A percentile compares a stretch with the other conserved stretches of the same genome.
Evolutionary conservation across 2,888 invertebrate genomes (phyloP).

Genomic region (Sinodicranocentrus sp.): DNA sequence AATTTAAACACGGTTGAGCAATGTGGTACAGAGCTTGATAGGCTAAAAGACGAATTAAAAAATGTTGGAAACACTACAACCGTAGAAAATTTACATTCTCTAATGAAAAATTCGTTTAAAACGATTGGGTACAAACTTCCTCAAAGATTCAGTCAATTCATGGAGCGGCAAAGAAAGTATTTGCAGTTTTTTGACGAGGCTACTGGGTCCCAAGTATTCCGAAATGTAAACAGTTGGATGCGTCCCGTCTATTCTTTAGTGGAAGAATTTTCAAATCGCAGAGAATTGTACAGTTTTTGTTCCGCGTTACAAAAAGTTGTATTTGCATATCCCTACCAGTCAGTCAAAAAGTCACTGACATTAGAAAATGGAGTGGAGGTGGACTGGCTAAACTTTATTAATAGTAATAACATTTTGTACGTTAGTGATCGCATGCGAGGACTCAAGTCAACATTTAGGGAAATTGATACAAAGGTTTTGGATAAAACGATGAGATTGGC

Average conservation of each 20-base stretch:
- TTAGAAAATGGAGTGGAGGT: background rate
- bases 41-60: background rate
- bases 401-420: background rate
- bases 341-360: background rate
- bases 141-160: background rate
- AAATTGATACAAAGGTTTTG: background rate
- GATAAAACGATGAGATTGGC: background rate
- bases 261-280: background rate
- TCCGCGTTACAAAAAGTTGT: background rate
- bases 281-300: background rate
- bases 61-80: too few relatives aligned
- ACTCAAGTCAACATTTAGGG: too few relatives aligned
- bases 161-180: background rate
- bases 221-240: background rate
- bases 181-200: slow-evolving; percentile 6
- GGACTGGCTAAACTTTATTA: slow-evolving; percentile 7
- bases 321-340: background rate
- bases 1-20: too few relatives aligned
- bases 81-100: too few relatives aligned
- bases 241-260: background rate
- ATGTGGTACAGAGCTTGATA: background rate
- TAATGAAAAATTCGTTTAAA: too few relatives aligned
- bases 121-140: background rate
- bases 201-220: background rate
- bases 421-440: background rate